A percentile compares a stretch with the other conserved stretches of the same genome.
Evolutionary conservation across 2,113 vertebrate genomes (phyloP).

Genomic region (Tenebrosternarchus preto): DNA sequence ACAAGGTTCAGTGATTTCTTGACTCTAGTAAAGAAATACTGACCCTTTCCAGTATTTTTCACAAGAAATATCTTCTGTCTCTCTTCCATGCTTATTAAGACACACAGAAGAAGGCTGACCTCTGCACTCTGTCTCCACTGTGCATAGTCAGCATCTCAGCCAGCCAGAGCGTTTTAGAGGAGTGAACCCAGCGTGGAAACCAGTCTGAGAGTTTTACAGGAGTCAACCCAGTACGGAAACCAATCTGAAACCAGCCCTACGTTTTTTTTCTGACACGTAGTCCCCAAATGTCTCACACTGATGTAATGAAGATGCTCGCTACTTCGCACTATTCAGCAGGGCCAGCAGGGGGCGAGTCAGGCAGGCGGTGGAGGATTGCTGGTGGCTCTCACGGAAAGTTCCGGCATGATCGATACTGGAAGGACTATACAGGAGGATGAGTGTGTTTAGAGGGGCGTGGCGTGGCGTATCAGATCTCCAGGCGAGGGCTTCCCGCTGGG

Average conservation of each 20-base stretch:
- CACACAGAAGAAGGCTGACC: not conserved
- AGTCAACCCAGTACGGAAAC: no score
- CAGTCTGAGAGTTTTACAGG: no score
- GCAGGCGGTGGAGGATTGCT: conserved; percentile 4
- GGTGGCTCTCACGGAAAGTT: conserved; percentile 22
- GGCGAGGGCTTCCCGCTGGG: not conserved
- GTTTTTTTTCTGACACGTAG: no score
- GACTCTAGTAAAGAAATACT: conserved; percentile 19
- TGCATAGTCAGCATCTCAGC: not conserved
- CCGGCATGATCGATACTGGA: conserved; percentile 19
- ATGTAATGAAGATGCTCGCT: not conserved
- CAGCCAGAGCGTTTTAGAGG: not conserved
- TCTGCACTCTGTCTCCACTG: no score
- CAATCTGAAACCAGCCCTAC: no score
- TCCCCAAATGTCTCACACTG: no score
- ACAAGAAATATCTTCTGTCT: conserved; percentile 1
- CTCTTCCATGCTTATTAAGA: not conserved
- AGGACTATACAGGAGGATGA: not conserved
- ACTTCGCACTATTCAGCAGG: conserved; percentile 37
- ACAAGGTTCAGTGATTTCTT: conserved; percentile 5
- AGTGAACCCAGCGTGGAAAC: not conserved
- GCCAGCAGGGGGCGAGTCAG: not conserved
- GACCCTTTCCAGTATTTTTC: conserved; percentile 15
- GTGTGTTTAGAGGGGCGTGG: conserved; percentile 6
- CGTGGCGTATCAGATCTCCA: not conserved